Base-by-base conservation (phyloP, 2,797 vertebrate species). In the Takifugu rubripes region DNA sequence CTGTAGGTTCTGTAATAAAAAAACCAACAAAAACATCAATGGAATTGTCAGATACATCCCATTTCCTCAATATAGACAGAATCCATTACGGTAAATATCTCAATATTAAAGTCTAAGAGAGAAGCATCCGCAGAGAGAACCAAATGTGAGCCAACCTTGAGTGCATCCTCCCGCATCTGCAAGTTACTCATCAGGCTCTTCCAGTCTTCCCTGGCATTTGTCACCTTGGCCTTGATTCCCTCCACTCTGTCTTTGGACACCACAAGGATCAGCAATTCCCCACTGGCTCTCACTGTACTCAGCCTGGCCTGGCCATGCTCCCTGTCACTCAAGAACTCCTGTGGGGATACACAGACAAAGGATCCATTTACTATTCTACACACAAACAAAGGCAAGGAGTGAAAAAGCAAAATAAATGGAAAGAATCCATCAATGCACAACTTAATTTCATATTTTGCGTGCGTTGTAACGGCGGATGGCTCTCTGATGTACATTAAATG, bases 241-340 rank as follows among this genome's bases (percentile, higher is more conserved):
- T 94, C 90, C 53, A 91, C 89, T 62, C 94, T 93, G 70, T 98
- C 97, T 58, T 91, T 81, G 68, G 91, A 85, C 82, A 96, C 78
- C 68, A 98, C 81, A 49, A 90, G 85, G 77, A 88, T 92, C 68
- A 99, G 84, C 52, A 97, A 89, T 63, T 98, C 96, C 72, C 93
- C 95, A 80, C 94, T 94, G 61, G 91, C 92, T 45, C 91, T 72
- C 65, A 96, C 88, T 36, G 84, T 78, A 61, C 94, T 95, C 63
- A 99, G 87, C 71, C 96, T 95, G 77, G 93, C 89, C 77, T 98
- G 96, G 2, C 95, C 96, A 63, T 86, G 94, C 88, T 98, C 95
- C 82, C 91, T 94, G 90, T 96, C 96, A 15, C 87, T 93, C 82
- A 97, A 81, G 76, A 96, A 97, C 82, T 97, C 96, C 97, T 99